Evolutionary conservation across 2,888 invertebrate species (phyloP).

Genomic region (Aethes cnicana): DNA sequence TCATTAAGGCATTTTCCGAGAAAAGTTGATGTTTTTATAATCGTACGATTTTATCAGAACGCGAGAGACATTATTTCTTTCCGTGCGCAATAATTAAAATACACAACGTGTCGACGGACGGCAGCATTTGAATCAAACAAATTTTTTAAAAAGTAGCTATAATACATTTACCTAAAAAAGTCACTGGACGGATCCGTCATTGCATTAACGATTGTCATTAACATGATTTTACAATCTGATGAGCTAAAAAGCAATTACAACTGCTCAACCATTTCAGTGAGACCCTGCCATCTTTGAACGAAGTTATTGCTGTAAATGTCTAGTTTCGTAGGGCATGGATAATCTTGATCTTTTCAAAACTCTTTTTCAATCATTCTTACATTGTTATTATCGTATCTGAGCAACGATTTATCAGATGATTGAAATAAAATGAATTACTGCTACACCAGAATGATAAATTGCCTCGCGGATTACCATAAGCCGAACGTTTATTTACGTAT

Average conservation of each 20-base stretch:
- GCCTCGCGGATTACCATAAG: neutral
- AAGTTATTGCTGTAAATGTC: neutral
- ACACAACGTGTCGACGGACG: neutral
- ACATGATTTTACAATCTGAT: slow-evolving; percentile 54
- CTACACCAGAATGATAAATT: slow-evolving; percentile 15
- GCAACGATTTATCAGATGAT: slow-evolving; percentile 2
- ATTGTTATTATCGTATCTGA: neutral
- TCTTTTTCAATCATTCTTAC: neutral
- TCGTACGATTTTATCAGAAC: neutral
- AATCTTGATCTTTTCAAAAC: slow-evolving; percentile 6
- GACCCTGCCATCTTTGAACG: neutral
- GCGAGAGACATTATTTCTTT: too few species aligned
- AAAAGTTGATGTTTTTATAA: neutral
- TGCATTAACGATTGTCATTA: slow-evolving; percentile 49
- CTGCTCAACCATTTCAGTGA: slow-evolving; percentile 3
- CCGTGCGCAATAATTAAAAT: neutral
- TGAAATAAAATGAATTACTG: slow-evolving; percentile 23
- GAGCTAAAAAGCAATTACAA: slow-evolving; percentile 36
- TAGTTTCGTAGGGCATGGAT: neutral
- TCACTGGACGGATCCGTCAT: slow-evolving; percentile 45
- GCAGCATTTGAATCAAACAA: slow-evolving; percentile 2
- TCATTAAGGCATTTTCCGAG: slow-evolving; percentile 6
- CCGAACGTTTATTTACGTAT: neutral
- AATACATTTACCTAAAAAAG: neutral
- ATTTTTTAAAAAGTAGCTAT: slow-evolving; percentile 6